These are phyloP conservation scores for Hydropsyche tenuis DNA, from an alignment of 1,140 invertebrate species.

Conservation along the genomic window DNA sequence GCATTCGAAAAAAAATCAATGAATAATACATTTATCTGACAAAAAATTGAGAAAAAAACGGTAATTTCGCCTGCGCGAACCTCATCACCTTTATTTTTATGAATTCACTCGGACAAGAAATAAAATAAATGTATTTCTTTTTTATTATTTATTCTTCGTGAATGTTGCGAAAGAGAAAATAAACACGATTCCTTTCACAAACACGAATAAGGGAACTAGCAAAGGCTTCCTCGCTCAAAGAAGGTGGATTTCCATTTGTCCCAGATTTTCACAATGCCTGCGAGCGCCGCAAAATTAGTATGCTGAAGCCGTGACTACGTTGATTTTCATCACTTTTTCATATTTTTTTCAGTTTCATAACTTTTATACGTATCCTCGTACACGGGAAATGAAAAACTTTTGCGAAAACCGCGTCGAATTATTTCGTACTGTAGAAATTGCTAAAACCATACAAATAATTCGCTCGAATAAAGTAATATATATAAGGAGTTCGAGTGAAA, in stretches of 20 bases:
- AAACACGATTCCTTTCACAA: background rate
- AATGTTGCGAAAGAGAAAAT: slow-evolving; percentile 1
- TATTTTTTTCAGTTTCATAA: too few species aligned
- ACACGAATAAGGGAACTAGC: slow-evolving; percentile 6
- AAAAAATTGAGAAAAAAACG: background rate
- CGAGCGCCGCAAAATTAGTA: slow-evolving; percentile 18
- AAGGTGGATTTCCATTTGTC: slow-evolving; percentile 23
- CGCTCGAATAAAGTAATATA: too few species aligned
- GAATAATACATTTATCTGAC: too few species aligned
- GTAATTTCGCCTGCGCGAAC: background rate
- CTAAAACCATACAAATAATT: too few species aligned
- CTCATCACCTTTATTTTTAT: slow-evolving; percentile 12
- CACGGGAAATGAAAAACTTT: too few species aligned
- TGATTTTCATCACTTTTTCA: slow-evolving; percentile 18
- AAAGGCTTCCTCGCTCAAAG: slow-evolving; percentile 13
- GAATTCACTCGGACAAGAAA: background rate
- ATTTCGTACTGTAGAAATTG: background rate
- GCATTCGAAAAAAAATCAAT: too few species aligned
- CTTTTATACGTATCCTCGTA: too few species aligned
- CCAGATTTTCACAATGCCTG: slow-evolving; percentile 12
- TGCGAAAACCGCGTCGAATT: too few species aligned
- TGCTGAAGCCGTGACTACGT: slow-evolving; percentile 5
- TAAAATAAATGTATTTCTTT: background rate
- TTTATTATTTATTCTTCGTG: background rate
- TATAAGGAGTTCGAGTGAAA: too few species aligned